A percentile compares a stretch with the other conserved stretches of the same genome.
phyloP scores from a whole-genome alignment of 1,140 invertebrate species.

The Bombus terrestris region DNA sequence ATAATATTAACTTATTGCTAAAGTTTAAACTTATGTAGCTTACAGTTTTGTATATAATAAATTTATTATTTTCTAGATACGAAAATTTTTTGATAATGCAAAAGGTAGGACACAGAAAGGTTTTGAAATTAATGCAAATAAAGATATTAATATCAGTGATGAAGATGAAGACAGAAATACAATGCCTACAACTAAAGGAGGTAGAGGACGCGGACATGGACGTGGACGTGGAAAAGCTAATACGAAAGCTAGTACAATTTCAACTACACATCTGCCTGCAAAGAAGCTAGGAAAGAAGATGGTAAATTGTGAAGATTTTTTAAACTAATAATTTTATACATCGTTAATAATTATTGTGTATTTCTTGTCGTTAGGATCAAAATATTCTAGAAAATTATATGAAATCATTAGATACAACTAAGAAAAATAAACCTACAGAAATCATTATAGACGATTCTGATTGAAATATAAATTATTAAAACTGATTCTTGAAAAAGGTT shows the following conservation, averaged over 20 bases:
- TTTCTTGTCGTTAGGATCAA: slow-evolving; percentile 7
- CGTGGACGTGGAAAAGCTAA: slow-evolving; percentile 16
- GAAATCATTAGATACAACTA: background rate
- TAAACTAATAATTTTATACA: background rate
- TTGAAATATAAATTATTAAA: slow-evolving; percentile 13
- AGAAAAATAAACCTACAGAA: background rate
- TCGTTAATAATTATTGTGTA: background rate
- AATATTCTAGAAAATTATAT: background rate
- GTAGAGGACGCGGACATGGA: slow-evolving; percentile 22
- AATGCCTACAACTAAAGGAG: background rate
- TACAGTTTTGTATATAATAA: background rate
- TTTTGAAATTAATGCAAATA: too few relatives aligned
- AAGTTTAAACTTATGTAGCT: background rate
- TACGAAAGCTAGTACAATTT: background rate
- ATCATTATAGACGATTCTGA: slow-evolving; percentile 37
- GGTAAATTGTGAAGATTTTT: background rate
- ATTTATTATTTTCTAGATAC: background rate
- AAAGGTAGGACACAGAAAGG: too few relatives aligned
- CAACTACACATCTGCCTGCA: background rate
- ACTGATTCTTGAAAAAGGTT: background rate
- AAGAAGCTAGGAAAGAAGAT: slow-evolving; percentile 13
- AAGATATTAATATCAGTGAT: background rate
- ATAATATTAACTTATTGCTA: background rate
- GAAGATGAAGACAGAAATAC: slow-evolving; percentile 18
- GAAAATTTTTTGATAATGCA: background rate